Percentiles rank a stretch among this genome's conserved stretches.
phyloP scores from a whole-genome alignment of 1,140 invertebrate species.

The Diplogasteroides magnus region DNA sequence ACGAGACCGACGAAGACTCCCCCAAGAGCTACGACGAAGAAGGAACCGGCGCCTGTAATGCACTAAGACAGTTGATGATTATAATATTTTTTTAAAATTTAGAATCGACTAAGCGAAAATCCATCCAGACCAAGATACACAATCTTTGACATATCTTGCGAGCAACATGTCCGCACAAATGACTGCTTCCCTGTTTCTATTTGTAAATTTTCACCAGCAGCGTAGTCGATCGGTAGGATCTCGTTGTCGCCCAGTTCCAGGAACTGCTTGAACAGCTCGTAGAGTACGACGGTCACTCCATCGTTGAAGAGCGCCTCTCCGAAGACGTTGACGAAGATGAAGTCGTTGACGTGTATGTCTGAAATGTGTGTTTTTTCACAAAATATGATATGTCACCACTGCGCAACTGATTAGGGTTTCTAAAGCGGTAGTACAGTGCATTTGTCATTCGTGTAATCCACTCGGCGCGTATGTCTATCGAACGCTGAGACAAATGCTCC shows the following conservation, averaged over 20 bases:
- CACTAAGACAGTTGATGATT: not conserved
- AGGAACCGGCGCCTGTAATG: constrained; percentile 77
- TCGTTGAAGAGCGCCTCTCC: constrained; percentile 95
- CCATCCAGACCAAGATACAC: too few species aligned
- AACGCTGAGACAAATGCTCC: too few species aligned
- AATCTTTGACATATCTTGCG: too few species aligned
- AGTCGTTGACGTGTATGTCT: constrained; percentile 82
- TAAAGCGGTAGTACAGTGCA: too few species aligned
- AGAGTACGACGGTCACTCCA: constrained; percentile 76
- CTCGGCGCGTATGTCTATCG: too few species aligned
- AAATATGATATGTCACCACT: too few species aligned
- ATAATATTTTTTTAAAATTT: too few species aligned
- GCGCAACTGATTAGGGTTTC: too few species aligned
- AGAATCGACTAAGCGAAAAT: too few species aligned
- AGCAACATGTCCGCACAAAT: not conserved
- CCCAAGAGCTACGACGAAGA: constrained; percentile 86
- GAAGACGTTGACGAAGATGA: constrained; percentile 96
- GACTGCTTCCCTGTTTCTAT: not conserved
- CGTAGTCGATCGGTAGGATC: not conserved
- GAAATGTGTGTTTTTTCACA: not conserved
- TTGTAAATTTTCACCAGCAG: not conserved
- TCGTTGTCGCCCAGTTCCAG: not conserved
- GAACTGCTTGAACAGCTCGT: not conserved
- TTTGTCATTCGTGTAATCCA: too few species aligned
- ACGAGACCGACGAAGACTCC: constrained; percentile 86